Percentiles rank a stretch among this genome's conserved stretches.
Evolutionary conservation across 2,888 invertebrate species (phyloP).

Genomic region (Heliconius sara): DNA sequence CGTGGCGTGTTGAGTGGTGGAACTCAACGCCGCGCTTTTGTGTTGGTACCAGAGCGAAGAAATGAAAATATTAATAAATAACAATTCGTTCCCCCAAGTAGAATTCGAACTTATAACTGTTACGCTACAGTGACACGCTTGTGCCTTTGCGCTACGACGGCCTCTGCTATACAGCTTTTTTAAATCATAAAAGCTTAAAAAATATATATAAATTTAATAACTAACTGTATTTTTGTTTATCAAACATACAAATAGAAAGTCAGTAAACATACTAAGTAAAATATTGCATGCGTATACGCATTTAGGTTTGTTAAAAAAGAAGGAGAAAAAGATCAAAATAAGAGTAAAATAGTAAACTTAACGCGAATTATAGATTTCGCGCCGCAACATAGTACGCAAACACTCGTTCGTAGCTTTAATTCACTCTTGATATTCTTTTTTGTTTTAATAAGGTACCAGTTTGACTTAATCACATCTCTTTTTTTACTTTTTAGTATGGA

Average conservation of each 20-base stretch:
- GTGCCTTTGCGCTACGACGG: too few species aligned
- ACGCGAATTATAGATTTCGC: slow-evolving; percentile 12
- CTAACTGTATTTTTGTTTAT: background rate
- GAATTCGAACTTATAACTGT: too few species aligned
- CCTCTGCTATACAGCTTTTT: too few species aligned
- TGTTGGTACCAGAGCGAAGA: too few species aligned
- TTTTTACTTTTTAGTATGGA: background rate
- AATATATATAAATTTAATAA: too few species aligned
- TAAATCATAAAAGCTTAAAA: too few species aligned
- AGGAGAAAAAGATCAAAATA: background rate
- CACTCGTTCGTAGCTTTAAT: background rate
- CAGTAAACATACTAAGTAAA: background rate
- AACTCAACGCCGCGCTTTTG: too few species aligned
- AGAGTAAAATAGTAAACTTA: background rate
- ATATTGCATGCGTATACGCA: background rate
- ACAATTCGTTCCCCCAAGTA: too few species aligned
- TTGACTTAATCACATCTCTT: background rate
- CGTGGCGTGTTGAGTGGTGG: too few species aligned
- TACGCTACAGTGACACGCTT: too few species aligned
- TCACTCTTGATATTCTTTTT: background rate
- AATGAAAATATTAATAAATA: too few species aligned
- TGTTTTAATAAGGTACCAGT: background rate
- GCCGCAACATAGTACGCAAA: slow-evolving; percentile 7
- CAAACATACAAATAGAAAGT: background rate
- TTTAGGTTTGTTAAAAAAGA: background rate